These are phyloP conservation scores for Drosophila fulvimacula DNA, from an alignment of 2,888 invertebrate species.

Conservation along the genomic window DNA sequence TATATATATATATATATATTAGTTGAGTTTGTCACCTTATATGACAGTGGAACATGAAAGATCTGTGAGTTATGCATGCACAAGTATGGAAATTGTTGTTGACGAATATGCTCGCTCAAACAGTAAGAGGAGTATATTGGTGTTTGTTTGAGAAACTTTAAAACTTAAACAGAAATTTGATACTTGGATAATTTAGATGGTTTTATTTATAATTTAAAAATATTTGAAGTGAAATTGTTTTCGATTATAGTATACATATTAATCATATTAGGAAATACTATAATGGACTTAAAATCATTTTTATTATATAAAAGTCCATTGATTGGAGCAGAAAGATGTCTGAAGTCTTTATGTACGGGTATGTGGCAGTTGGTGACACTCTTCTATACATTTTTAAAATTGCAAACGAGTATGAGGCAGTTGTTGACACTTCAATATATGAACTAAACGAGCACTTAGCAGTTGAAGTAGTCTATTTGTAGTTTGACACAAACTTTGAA, in stretches of 20 bases:
- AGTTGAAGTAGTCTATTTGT: background rate
- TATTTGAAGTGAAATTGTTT: background rate
- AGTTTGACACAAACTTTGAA: background rate
- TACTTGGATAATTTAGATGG: background rate
- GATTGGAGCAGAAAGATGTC: too few species aligned
- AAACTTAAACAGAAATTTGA: too few species aligned
- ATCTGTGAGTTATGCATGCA: background rate
- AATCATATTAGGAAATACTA: too few species aligned
- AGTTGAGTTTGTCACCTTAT: constrained; percentile 22
- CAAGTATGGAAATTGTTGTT: constrained; percentile 18
- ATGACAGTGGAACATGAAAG: constrained; percentile 11
- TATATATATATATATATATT: background rate
- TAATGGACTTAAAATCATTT: too few species aligned
- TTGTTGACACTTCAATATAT: background rate
- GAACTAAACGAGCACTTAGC: background rate
- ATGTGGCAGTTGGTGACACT: background rate
- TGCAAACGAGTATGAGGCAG: background rate
- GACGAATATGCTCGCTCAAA: background rate
- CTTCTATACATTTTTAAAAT: background rate
- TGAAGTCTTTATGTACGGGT: background rate
- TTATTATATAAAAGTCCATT: too few species aligned
- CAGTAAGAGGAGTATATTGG: background rate
- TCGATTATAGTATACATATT: too few species aligned
- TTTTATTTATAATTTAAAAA: background rate
- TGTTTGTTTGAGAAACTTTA: background rate